Evolutionary conservation across 2,888 invertebrate species (phyloP), one percentile per base, ranked within the genome.

Genomic region (Melinaea menophilus): DNA sequence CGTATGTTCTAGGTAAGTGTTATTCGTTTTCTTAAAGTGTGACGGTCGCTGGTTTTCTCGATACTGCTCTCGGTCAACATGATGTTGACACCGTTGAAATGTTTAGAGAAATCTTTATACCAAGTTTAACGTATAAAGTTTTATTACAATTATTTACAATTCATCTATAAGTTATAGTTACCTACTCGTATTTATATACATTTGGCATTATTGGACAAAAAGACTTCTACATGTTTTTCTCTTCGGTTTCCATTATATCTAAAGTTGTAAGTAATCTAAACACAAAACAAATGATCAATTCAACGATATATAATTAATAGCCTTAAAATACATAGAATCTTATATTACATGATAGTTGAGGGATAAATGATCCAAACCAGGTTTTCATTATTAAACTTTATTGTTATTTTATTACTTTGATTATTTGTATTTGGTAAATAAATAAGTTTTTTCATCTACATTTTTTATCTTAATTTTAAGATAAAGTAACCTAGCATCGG

Each of bases 101-200:
- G 79, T 76, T 80, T 76, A 78, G 81, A 82, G 79, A 78, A 77
- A 73, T 72, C 76, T 82, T 85, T 81, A 81, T 74, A 74, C 73
- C 75, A 22, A 0, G 22, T 67, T 75, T 63, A 72, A 70, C 75
- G 68, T 70, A 71, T 78, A 58, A 83, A 79, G 80, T 82, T 83
- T 79, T 73, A 73, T 72, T 68, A 76, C 11, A 46, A n/a, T n/a
- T n/a, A 22, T 22, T 22, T 22, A 22, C 22, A 22, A 22, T 22
- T 22, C 22, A 22, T 1, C 22, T 22, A 22, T 22, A 22, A 22
- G 22, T 22, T 22, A 22, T 22, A 22, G 22, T 22, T 22, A 22
- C 22, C 22, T 22, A 22, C 22, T 22, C 22, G 22, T 22, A 22
- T 22, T 1, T 22, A 22, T 22, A 22, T 22, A 22, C 22, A 22